Percentiles rank a stretch among this genome's conserved stretches.
Evolutionary conservation across 1,140 invertebrate species (phyloP).

Genomic region (Lethrus apterus): DNA sequence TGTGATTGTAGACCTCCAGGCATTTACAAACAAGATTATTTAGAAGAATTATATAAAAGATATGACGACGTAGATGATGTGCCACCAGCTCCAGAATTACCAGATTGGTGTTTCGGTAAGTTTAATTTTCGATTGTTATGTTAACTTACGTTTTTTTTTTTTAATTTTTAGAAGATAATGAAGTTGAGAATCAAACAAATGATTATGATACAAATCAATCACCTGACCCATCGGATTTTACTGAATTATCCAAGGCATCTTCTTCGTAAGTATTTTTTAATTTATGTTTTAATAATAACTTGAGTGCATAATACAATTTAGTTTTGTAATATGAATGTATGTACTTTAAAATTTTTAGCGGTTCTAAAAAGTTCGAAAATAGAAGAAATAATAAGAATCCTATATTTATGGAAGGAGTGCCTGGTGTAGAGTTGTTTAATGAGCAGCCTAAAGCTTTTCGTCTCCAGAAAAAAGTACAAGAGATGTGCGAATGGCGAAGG

Average conservation of each 20-base stretch:
- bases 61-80: conserved; percentile 72
- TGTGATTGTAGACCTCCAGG: conserved; percentile 55
- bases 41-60: conserved; percentile 61
- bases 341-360: too few species aligned
- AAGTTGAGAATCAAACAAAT: conserved; percentile 45
- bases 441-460: conserved; percentile 53
- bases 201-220: conserved; percentile 31
- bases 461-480: conserved; percentile 71
- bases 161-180: conserved; percentile 37
- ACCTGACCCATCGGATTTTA: conserved; percentile 8
- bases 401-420: conserved; percentile 73
- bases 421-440: conserved; percentile 59
- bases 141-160: conserved; percentile 17
- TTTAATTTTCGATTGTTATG: too few species aligned
- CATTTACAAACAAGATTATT: conserved; percentile 73
- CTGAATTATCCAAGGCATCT: conserved; percentile 24
- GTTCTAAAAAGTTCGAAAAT: conserved; percentile 19
- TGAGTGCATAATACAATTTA: neutral
- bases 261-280: conserved; percentile 18
- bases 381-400: conserved; percentile 53
- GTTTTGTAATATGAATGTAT: neutral
- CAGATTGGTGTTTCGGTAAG: conserved; percentile 74
- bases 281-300: conserved; percentile 1
- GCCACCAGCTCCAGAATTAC: conserved; percentile 63
- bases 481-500: conserved; percentile 73